phyloP scores from a whole-genome alignment of 2,113 vertebrate genomes.

The Laterallus jamaicensis region DNA sequence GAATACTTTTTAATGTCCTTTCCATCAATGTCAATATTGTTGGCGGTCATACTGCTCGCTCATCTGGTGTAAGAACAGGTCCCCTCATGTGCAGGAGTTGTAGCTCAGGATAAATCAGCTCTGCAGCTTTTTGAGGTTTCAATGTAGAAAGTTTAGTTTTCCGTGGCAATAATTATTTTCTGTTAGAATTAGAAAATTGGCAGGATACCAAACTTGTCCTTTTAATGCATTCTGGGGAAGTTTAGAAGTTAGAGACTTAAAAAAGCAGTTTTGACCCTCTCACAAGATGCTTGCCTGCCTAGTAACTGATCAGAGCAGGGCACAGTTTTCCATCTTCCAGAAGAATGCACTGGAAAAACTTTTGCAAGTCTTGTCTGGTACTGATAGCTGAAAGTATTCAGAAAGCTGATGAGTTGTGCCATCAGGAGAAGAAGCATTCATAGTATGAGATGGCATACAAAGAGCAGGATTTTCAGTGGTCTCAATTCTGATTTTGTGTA shows the following conservation, averaged over 20 bases:
- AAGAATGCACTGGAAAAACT: background rate
- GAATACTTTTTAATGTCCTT: background rate
- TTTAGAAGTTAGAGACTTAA: background rate
- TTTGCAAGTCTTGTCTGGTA: background rate
- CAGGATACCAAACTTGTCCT: background rate
- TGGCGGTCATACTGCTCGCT: background rate
- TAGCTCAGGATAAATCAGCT: background rate
- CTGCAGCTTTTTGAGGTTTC: background rate
- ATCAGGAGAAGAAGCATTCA: background rate
- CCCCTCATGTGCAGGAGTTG: background rate
- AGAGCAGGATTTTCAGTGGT: background rate
- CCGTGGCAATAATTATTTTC: background rate
- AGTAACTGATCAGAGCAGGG: background rate
- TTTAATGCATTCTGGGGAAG: background rate
- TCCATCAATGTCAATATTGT: background rate
- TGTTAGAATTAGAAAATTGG: background rate
- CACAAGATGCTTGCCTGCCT: background rate
- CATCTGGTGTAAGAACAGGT: background rate
- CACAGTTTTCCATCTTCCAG: background rate
- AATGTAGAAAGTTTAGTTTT: background rate
- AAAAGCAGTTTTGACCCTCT: background rate
- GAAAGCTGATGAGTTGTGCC: background rate
- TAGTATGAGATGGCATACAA: background rate
- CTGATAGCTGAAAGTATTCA: background rate
- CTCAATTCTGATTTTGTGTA: background rate